phyloP scores from a whole-genome alignment of 2,797 vertebrate genomes.

The Sandelia bainsii region DNA sequence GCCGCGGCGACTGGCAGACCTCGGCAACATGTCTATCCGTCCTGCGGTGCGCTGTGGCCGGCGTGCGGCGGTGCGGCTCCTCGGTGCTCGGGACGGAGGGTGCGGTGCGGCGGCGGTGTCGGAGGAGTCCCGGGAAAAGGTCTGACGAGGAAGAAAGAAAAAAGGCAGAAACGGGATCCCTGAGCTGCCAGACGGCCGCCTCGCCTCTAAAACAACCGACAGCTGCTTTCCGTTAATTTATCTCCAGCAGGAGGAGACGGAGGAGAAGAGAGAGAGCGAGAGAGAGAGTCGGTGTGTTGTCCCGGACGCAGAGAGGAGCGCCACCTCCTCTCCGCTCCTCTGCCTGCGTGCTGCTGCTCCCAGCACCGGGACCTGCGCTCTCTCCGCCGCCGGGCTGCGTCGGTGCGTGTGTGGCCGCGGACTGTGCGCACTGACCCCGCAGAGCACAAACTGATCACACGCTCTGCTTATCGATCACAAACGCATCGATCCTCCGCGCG shows the following conservation, averaged over 20 bases:
- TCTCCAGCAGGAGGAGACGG: constrained; percentile 72
- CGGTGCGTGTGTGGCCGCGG: constrained; percentile 28
- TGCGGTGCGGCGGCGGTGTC: constrained; percentile 36
- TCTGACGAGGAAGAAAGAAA: constrained; percentile 8
- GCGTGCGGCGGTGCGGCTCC: constrained; percentile 68
- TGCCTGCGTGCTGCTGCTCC: constrained; percentile 43
- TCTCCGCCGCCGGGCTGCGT: constrained; percentile 48
- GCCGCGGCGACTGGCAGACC: constrained; percentile 41
- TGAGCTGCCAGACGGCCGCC: constrained; percentile 72
- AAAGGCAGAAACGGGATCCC: constrained; percentile 61
- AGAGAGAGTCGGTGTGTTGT: constrained; percentile 58
- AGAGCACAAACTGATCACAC: constrained; percentile 55
- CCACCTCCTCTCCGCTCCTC: constrained; percentile 61
- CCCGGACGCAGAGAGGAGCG: constrained; percentile 70
- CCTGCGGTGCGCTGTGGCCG: constrained; percentile 61
- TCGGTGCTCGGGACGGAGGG: constrained; percentile 66
- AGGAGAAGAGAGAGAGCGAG: constrained; percentile 24
- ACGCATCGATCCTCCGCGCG: constrained; percentile 46
- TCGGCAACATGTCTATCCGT: constrained; percentile 53
- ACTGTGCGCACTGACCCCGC: constrained; percentile 52
- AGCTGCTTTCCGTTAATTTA: constrained; percentile 76
- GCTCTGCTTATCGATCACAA: constrained; percentile 52
- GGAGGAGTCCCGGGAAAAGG: constrained; percentile 56
- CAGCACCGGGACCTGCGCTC: constrained; percentile 51
- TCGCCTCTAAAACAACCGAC: constrained; percentile 68